These are phyloP conservation scores for Myanophis thanlyinensis DNA, from an alignment of 2,113 vertebrate species.

Conservation along the genomic window DNA sequence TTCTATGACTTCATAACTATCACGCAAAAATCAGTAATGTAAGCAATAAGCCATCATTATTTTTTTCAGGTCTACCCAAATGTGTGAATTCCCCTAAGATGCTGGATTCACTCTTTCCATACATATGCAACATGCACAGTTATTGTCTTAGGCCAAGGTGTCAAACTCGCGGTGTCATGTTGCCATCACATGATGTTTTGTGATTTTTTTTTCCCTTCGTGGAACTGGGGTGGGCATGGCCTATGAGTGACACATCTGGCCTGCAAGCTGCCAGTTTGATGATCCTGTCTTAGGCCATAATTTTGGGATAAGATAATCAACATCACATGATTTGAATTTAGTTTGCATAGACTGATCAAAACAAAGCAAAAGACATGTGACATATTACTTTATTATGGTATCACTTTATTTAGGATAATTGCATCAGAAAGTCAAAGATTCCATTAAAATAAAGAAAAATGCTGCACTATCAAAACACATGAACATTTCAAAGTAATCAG, in stretches of 20 bases:
- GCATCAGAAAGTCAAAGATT: not conserved
- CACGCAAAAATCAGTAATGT: not conserved
- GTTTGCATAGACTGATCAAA: not conserved
- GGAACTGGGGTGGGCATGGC: no score
- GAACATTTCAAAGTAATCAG: not conserved
- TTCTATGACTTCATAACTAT: not conserved
- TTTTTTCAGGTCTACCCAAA: not conserved
- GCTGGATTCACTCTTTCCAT: not conserved
- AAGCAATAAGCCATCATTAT: not conserved
- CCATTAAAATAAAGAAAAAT: not conserved
- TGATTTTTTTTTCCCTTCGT: no score
- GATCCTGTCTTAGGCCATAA: not conserved
- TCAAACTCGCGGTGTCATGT: no score
- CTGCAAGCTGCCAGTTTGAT: rapidly evolving
- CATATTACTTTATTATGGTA: not conserved
- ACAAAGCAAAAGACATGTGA: not conserved
- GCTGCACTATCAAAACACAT: not conserved
- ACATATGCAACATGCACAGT: not conserved
- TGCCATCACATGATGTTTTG: no score
- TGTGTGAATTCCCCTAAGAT: not conserved
- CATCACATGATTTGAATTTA: not conserved
- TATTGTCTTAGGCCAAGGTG: not conserved
- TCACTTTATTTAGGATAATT: not conserved
- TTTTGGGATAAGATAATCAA: not conserved
- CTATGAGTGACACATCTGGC: no score